Conservation (phyloP, 2,797 vertebrate species). For the Falco columbarius region DNA sequence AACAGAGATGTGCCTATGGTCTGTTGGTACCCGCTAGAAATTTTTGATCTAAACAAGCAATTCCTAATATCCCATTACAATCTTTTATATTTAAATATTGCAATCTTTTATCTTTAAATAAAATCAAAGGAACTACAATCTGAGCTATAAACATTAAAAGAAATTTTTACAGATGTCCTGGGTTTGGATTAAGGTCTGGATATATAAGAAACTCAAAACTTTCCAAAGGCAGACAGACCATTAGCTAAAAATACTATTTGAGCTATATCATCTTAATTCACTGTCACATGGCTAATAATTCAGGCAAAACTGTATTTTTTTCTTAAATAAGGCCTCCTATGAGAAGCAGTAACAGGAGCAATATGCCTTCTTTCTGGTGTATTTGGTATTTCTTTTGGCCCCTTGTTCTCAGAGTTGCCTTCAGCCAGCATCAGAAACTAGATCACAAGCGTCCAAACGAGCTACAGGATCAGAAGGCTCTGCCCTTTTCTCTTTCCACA, state of each 20-base stretch:
- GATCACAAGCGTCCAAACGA: background rate
- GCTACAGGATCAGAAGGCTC: background rate
- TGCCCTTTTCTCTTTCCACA: background rate
- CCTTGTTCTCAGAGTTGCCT: background rate
- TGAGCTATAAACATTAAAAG: background rate
- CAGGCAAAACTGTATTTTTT: background rate
- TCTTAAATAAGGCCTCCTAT: background rate
- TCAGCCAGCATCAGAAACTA: background rate
- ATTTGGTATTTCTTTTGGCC: background rate
- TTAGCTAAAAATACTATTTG: background rate
- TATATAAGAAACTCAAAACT: background rate
- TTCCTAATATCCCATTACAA: background rate
- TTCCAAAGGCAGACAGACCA: background rate
- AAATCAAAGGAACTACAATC: background rate
- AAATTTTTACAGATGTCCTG: background rate
- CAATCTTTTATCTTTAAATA: background rate
- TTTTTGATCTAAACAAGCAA: background rate
- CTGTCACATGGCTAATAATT: background rate
- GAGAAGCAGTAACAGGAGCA: background rate
- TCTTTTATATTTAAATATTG: too few species aligned
- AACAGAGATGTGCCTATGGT: background rate
- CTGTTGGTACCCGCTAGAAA: background rate
- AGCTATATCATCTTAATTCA: background rate
- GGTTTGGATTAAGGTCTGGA: background rate
- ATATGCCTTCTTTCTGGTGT: background rate